A percentile compares a stretch with the other conserved stretches of the same genome.
These are phyloP conservation scores for Sebastes matsubarae DNA, from an alignment of 2,797 vertebrate species.

Conservation along the genomic window DNA sequence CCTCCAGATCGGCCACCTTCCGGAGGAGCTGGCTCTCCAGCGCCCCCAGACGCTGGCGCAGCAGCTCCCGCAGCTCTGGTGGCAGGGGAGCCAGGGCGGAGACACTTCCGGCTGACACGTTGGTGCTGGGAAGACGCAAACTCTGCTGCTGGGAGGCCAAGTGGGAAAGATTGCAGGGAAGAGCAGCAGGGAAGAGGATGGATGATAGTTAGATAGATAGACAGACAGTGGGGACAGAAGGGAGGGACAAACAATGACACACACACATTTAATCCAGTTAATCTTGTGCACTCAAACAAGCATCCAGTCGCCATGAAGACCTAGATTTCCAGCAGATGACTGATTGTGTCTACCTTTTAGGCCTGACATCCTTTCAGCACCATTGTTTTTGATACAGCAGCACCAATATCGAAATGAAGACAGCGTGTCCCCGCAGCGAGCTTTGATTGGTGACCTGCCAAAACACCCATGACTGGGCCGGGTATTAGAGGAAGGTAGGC, in stretches of 20 bases:
- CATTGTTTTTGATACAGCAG: slow-evolving; percentile 46
- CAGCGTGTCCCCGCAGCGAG: slow-evolving; percentile 18
- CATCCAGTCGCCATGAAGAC: slow-evolving; percentile 24
- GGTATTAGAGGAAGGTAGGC: slow-evolving; percentile 48
- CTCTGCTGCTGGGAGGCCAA: slow-evolving; percentile 70
- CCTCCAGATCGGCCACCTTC: slow-evolving; percentile 95
- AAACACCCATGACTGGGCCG: slow-evolving; percentile 29
- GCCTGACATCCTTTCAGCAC: slow-evolving; percentile 37
- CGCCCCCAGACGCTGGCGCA: slow-evolving; percentile 89
- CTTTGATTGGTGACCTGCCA: slow-evolving; percentile 60
- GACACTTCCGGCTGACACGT: slow-evolving; percentile 60
- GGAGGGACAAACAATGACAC: neutral
- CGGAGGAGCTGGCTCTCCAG: slow-evolving; percentile 93
- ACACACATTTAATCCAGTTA: slow-evolving; percentile 42
- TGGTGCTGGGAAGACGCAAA: slow-evolving; percentile 68
- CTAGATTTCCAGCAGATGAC: slow-evolving; percentile 26
- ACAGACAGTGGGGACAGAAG: neutral
- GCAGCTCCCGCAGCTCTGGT: slow-evolving; percentile 89
- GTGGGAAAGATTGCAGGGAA: neutral
- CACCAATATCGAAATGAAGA: slow-evolving; percentile 45
- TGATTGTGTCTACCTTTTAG: slow-evolving; percentile 10
- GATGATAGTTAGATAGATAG: neutral
- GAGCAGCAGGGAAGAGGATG: neutral
- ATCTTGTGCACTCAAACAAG: slow-evolving; percentile 27
- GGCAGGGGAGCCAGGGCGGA: slow-evolving; percentile 80